These are phyloP conservation scores for Caenorhabditis sp. DNA, from an alignment of 2,888 invertebrate genomes.

Conservation along the genomic window DNA sequence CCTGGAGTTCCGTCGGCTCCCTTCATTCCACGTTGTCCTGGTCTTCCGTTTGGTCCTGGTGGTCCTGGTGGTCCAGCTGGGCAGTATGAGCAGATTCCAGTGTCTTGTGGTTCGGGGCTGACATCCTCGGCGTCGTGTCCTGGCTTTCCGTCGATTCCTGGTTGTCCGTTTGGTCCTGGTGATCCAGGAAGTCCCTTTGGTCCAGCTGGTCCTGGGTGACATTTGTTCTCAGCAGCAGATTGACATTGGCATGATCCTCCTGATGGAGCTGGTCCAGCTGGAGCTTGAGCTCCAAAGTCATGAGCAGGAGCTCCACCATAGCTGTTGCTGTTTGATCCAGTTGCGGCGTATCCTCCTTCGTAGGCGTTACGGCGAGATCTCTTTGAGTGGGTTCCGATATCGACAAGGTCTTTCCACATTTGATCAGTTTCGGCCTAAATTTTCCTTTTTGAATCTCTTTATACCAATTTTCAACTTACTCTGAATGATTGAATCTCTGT, in stretches of 20 bases:
- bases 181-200: constrained; percentile 56
- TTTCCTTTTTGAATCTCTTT: background rate
- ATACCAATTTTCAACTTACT: constrained; percentile 15
- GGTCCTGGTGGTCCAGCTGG: constrained; percentile 48
- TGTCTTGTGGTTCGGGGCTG: constrained; percentile 59
- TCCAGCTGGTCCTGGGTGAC: constrained; percentile 63
- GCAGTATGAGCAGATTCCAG: constrained; percentile 61
- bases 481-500: constrained; percentile 46
- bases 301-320: constrained; percentile 39
- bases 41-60: constrained; percentile 51
- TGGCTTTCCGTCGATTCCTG: constrained; percentile 51
- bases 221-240: constrained; percentile 59
- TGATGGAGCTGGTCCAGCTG: constrained; percentile 48
- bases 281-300: constrained; percentile 49
- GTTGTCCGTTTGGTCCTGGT: constrained; percentile 52
- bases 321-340: constrained; percentile 15
- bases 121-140: constrained; percentile 56
- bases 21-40: constrained; percentile 55
- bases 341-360: constrained; percentile 26
- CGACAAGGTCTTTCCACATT: constrained; percentile 66
- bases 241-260: constrained; percentile 45
- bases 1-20: constrained; percentile 58
- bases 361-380: constrained; percentile 44
- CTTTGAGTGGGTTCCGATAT: constrained; percentile 29
- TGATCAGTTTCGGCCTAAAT: constrained; percentile 57